Base-by-base conservation (phyloP, 2,888 invertebrate genomes). In the Zhuqinia jingwanae region DNA sequence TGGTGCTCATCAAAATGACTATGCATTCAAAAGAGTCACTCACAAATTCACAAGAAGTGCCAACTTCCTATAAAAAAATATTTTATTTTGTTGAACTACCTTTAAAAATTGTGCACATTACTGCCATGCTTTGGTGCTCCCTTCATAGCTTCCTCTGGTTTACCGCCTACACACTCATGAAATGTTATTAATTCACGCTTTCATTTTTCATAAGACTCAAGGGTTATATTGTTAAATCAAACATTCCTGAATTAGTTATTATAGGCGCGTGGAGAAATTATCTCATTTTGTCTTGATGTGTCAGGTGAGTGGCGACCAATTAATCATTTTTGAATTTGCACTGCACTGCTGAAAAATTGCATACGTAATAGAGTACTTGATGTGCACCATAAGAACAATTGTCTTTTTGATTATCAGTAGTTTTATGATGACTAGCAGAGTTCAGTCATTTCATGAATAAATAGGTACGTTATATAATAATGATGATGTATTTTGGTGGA, bases 111-210 rank as follows among this genome's bases (percentile, higher is more conserved):
- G 2, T 70, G 75, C 3, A 30, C 53, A 11, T 10, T 73, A 25
- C 0, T 68, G 68, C 68, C 1, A 70, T 20, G 68, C 45, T 17
- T 22, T 70, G 45, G 68, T 70, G 45, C 45, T 70, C 68, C 30
- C 30, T 45, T 70, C n/a, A n/a, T 11, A n/a, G 60, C 42, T 82
- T 73, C 56, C 65, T 81, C n/a, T 84, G 53, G 77, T 65, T 77
- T 77, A 58, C 70, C 70, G 45, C 70, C 68, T 70, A 20, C 68
- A 70, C 58, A 60, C 53, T 79, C 73, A 75, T 79, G 68, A 86
- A 86, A 81, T 75, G 63, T 81, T 65, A 68, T 73, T 86, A 75
- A 86, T 86, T 86, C 75, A 83, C 77, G 81, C 84, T 87, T 85
- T 85, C 80, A 76, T 85, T 87, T 85, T 87, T 85, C 76, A 42